Base-by-base conservation (phyloP, 2,113 vertebrate genomes). In the Solea solea region DNA sequence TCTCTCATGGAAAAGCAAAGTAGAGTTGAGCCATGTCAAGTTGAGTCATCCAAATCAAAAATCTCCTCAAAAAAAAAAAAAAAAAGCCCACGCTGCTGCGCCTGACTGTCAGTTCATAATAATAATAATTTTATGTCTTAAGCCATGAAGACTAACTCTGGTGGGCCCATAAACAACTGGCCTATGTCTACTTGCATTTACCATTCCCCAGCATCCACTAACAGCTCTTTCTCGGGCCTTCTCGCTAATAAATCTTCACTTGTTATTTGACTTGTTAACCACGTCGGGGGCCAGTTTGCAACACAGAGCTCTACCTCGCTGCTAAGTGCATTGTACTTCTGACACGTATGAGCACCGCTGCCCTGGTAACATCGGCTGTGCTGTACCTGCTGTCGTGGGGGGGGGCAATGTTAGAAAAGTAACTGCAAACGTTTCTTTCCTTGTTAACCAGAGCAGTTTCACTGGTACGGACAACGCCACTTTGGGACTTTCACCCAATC, bases 191-290 rank as follows among this genome's bases (percentile, higher is more conserved):
- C 74, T 77, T 66, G 44, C 68, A 16, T 88, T 83, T 75, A 44
- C 70, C 64, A 64, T 72, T 84, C 80, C 80, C 84, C 44, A 8
- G 80, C 61, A 84, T 80, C 76, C 78, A 73, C 62, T 86, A 89
- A 86, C 75, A 60, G 50, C 73, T 68, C 74, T 69, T 64, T 72
- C 75, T 54, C 57, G 48, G 61, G 60, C 71, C 82, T 28, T 28
- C 74, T 69, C 69, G 53, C 75, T 78, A 74, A 87, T 88, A 90
- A 88, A 88, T 88, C 88, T 77, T 84, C 78, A 76, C 58, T 27
- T 8, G 58, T 60, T 45, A 60, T 16, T 39, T 72, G 68, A 82
- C 76, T 87, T 75, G 70, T 87, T 87, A 88, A 83, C 61, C 64
- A 49, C 74, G 45, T 12, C 13, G 86, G 84, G 75, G 81, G 62